A percentile compares a stretch with the other conserved stretches of the same genome.
Conservation (phyloP, 1,140 invertebrate species). For the Hetaerina americana region DNA sequence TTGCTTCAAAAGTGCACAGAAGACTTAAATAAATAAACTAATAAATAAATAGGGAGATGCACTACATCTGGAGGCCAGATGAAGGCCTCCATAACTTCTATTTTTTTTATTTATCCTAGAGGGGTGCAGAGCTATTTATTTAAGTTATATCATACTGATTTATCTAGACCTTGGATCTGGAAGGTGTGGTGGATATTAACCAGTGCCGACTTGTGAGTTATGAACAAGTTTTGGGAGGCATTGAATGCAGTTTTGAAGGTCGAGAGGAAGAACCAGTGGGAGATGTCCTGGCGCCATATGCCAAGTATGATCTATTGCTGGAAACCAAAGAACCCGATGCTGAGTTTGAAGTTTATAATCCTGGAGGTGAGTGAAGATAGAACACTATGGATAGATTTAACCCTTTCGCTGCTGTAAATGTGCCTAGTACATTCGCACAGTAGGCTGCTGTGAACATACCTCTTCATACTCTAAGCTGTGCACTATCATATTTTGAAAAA, state of each 20-base stretch:
- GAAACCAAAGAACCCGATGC: constrained; percentile 51
- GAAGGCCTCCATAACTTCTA: too few relatives aligned
- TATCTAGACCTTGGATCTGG: constrained; percentile 40
- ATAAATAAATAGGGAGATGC: too few relatives aligned
- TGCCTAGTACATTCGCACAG: too few relatives aligned
- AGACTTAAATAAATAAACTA: not conserved
- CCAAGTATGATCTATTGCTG: constrained; percentile 47
- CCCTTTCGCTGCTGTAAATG: too few relatives aligned
- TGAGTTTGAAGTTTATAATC: constrained; percentile 48
- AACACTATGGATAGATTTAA: constrained; percentile 9
- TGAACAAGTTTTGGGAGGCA: constrained; percentile 46
- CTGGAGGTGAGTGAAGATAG: constrained; percentile 35
- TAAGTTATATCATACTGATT: constrained; percentile 4
- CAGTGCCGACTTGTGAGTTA: constrained; percentile 63
- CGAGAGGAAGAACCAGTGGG: constrained; percentile 38
- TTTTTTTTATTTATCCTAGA: too few relatives aligned
- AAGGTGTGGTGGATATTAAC: constrained; percentile 40
- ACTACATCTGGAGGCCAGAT: too few relatives aligned
- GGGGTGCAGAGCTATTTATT: not conserved
- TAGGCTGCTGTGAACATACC: too few relatives aligned
- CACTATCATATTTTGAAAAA: too few relatives aligned
- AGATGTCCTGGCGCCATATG: constrained; percentile 33
- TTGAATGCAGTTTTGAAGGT: constrained; percentile 57
- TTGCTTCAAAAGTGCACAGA: not conserved
- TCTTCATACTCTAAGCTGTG: too few relatives aligned